phyloP scores from a whole-genome alignment of 2,113 vertebrate genomes.

The Pseudorasbora parva region DNA sequence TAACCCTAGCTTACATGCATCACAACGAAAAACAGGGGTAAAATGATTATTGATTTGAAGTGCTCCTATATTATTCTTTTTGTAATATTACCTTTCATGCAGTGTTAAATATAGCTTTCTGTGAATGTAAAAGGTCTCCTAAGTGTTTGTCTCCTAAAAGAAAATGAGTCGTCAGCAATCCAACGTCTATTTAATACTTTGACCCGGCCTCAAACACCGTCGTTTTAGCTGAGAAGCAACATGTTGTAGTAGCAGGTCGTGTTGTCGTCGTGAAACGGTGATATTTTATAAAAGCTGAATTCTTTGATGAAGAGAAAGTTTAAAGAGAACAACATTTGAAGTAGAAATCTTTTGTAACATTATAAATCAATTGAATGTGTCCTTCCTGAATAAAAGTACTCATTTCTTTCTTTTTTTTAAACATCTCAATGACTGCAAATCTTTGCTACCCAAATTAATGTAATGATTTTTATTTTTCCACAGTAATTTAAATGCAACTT shows the following conservation, averaged over 20 bases:
- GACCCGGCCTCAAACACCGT: too few relatives aligned
- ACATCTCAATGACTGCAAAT: background rate
- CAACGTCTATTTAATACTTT: too few relatives aligned
- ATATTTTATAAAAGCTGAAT: background rate
- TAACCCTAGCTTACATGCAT: background rate
- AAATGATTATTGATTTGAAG: background rate
- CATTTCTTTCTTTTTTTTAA: background rate
- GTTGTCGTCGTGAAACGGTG: too few relatives aligned
- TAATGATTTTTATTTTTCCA: background rate
- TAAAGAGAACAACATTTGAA: too few relatives aligned
- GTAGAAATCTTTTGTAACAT: background rate
- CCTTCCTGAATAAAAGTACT: background rate
- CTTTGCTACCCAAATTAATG: background rate
- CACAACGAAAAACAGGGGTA: background rate
- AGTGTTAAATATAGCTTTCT: too few relatives aligned
- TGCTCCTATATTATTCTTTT: too few relatives aligned
- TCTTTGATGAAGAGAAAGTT: background rate
- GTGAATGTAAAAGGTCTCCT: too few relatives aligned
- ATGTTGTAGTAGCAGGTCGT: too few relatives aligned
- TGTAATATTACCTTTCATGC: too few relatives aligned
- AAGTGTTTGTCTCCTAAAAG: too few relatives aligned
- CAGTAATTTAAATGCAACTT: background rate
- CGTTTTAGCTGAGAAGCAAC: too few relatives aligned
- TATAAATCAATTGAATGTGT: background rate
- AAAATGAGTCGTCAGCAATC: too few relatives aligned